Base-by-base conservation (phyloP, 2,113 vertebrate species). In the Rhadina sibilatrix region DNA sequence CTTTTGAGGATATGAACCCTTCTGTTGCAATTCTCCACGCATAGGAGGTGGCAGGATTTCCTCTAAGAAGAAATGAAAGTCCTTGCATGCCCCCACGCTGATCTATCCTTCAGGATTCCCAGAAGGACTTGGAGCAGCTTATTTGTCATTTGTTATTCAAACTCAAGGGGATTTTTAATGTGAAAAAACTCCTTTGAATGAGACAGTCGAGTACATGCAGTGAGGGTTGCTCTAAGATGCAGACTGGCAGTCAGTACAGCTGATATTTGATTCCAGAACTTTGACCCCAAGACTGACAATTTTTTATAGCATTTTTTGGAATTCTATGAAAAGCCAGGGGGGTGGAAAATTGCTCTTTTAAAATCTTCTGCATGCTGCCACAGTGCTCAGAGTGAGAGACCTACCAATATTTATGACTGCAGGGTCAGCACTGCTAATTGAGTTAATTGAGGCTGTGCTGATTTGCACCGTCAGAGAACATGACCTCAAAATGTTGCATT, bases 21-120 rank as follows among this genome's bases (percentile, higher is more conserved):
- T 79, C 61, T 83, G 66, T n/a, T 83, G 54, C 50, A 85, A 63
- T 64, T 83, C 44, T 44, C 53, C 80, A 6, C 1, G 5, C 14
- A 35, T n/a, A 77, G 63, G 66, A 93, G 59, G 21, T 37, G 42
- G 89, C n/a, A 76, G 79, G 28, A 93, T 86, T 90, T 74, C 59
- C 71, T 46, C 47, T 31, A 40, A n/a, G 21, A 42, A 76, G 86
- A 72, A 74, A 65, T 15, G 0, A 52, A 57, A 72, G 28, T 61
- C 37, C 28, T 57, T 15, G 2, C 30, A 56, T 90, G 52, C 72
- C 44, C 44, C 42, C 46, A 69, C 35, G 40, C 15, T 38, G 24
- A 6, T 60, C 40, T 59, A 60, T 68, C 79, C 70, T 90, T 46
- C 56, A 95, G 30, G 24, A 90, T 65, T 72, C 47, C 59, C 8